Base-by-base conservation (phyloP, 2,888 invertebrate species). In the Drosophila robusta region DNA sequence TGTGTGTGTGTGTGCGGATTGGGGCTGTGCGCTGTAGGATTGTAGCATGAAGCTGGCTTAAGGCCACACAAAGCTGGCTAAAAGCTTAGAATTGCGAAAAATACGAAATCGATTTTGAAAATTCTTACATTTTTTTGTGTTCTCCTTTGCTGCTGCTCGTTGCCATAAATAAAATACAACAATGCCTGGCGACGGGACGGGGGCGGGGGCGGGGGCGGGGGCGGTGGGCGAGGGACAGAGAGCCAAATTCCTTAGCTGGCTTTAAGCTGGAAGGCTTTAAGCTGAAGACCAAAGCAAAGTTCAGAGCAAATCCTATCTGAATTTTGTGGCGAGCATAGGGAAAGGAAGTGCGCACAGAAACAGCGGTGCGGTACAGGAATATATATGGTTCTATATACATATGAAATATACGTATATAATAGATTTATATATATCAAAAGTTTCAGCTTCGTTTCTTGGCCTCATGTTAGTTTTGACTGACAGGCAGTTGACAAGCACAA, bases 71-170 rank as follows among this genome's bases (percentile, higher is more conserved):
- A 80, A 76, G 80, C 88, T 75, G 77, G 60, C 70, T 81, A 89
- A 89, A 87, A 88, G 89, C 89, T 89, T 87, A 84, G 89, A 68
- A 86, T 68, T 70, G 81, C 78, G 62, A 80, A 80, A 81, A 80
- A 81, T 83, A 86, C 83, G 70, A 87, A 83, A 83, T 87, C 87
- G 85, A 89, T 83, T 83, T 82, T 71, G 70, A 79, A 82, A 71
- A 65, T 64, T 52, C 51, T 61, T 41, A 14, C 46, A 45, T 52
- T 62, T 54, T 56, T 42, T 63, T 46, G 45, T 32, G 16, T 22
- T 32, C 24, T 26, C n/a, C 29, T 29, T 46, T 54, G 45, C 18
- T 65, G 66, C 46, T 51, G 64, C 41, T 54, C 49, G 57, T 70
- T 78, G 64, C 74, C 67, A 78, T 74, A 82, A 78, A 79, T 81